A percentile compares a stretch with the other conserved stretches of the same genome.
Evolutionary conservation across 2,888 invertebrate species (phyloP).

Genomic region (Nymphalis c-album): DNA sequence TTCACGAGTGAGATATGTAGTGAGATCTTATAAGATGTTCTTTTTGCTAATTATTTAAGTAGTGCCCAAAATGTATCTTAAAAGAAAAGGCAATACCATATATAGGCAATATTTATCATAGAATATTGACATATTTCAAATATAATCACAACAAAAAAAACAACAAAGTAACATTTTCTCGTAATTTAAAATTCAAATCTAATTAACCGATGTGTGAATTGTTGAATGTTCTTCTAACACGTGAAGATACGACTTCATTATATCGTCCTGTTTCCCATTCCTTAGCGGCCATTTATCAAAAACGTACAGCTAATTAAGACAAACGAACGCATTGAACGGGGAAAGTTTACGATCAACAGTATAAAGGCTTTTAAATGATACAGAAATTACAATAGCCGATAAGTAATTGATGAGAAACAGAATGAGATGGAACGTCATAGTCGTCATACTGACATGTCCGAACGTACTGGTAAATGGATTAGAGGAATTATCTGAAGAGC

Average conservation of each 20-base stretch:
- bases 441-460: no score
- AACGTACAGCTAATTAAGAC: constrained; percentile 18
- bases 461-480: no score
- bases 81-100: no score
- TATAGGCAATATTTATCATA: not conserved
- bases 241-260: constrained; percentile 22
- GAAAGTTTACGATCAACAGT: not conserved
- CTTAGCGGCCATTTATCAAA: constrained; percentile 20
- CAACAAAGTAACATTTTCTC: constrained; percentile 27
- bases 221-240: not conserved
- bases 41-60: no score
- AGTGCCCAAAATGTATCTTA: no score
- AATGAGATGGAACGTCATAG: no score
- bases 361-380: not conserved
- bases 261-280: not conserved
- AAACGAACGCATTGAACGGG: not conserved
- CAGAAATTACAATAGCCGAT: not conserved
- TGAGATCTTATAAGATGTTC: no score
- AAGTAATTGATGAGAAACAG: no score
- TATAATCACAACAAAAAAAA: constrained; percentile 31
- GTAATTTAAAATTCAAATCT: constrained; percentile 36
- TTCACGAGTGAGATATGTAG: no score
- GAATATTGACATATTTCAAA: not conserved
- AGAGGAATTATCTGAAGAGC: no score
- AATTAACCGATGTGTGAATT: constrained; percentile 38